Percentiles rank a stretch among this genome's conserved stretches.
Evolutionary conservation across 2,888 invertebrate species (phyloP).

Genomic region (Caenorhabditis sp.): DNA sequence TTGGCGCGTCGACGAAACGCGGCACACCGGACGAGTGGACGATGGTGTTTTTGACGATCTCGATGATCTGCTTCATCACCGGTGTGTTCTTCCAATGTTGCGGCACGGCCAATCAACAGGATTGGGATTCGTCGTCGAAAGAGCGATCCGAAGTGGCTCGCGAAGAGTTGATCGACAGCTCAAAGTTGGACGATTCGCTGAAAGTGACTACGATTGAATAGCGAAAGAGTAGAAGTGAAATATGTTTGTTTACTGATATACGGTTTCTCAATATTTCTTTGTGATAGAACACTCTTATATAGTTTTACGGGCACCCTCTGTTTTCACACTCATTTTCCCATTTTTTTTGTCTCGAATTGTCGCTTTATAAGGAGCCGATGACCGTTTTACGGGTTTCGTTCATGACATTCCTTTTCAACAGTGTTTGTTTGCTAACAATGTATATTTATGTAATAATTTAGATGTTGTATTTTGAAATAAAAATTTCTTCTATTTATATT

Average conservation of each 20-base stretch:
- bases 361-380: too few species aligned
- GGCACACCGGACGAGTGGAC: slow-evolving; percentile 65
- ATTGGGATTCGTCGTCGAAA: slow-evolving; percentile 30
- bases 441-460: too few species aligned
- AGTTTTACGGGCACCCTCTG: not conserved
- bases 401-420: too few species aligned
- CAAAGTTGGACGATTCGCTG: slow-evolving; percentile 33
- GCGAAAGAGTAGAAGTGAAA: not conserved
- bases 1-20: slow-evolving; percentile 59
- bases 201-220: slow-evolving; percentile 31
- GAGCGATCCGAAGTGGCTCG: slow-evolving; percentile 22
- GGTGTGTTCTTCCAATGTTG: slow-evolving; percentile 66
- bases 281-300: not conserved
- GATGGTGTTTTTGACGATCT: slow-evolving; percentile 57
- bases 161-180: slow-evolving; percentile 35
- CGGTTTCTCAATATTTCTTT: not conserved
- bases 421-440: too few species aligned
- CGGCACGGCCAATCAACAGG: slow-evolving; percentile 54
- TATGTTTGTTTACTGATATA: not conserved
- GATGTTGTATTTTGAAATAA: too few species aligned
- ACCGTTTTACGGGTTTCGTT: too few species aligned
- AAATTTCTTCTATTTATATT: too few species aligned
- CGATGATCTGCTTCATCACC: slow-evolving; percentile 58
- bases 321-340: not conserved
- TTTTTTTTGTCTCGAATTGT: too few species aligned